These are phyloP conservation scores for Steromphala cineraria DNA, from an alignment of 2,888 invertebrate genomes.

Conservation along the genomic window DNA sequence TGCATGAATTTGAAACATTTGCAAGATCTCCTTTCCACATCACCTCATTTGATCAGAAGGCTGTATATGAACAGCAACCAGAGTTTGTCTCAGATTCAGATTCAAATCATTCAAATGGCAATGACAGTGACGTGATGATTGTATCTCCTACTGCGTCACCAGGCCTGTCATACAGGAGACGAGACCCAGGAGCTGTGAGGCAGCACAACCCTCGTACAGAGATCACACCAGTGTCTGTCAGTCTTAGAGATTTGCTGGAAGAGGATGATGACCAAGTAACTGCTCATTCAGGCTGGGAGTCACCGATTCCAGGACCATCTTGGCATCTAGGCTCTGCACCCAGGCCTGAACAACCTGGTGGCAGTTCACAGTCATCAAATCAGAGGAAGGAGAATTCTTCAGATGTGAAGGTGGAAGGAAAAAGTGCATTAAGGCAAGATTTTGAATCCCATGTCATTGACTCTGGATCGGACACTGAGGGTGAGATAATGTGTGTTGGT, in stretches of 20 bases:
- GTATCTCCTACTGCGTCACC: not conserved
- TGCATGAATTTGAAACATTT: slow-evolving; percentile 91
- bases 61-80: slow-evolving; percentile 63
- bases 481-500: slow-evolving; percentile 78
- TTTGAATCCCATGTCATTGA: slow-evolving; percentile 23
- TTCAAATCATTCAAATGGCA: slow-evolving; percentile 39
- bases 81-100: slow-evolving; percentile 46
- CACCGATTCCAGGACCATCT: slow-evolving; percentile 66
- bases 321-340: slow-evolving; percentile 33
- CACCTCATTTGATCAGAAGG: slow-evolving; percentile 79
- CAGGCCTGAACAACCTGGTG: not conserved
- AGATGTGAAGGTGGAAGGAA: slow-evolving; percentile 11
- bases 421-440: slow-evolving; percentile 7
- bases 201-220: not conserved
- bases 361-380: not conserved
- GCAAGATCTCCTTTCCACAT: slow-evolving; percentile 91
- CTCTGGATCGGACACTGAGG: slow-evolving; percentile 44
- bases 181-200: not conserved
- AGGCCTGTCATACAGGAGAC: not conserved
- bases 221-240: not conserved
- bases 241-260: slow-evolving; percentile 13
- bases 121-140: slow-evolving; percentile 54
- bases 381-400: not conserved
- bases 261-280: not conserved
- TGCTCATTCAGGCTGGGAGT: slow-evolving; percentile 62